These are phyloP conservation scores for Copidosoma floridanum DNA, from an alignment of 1,140 invertebrate genomes.

Conservation along the genomic window DNA sequence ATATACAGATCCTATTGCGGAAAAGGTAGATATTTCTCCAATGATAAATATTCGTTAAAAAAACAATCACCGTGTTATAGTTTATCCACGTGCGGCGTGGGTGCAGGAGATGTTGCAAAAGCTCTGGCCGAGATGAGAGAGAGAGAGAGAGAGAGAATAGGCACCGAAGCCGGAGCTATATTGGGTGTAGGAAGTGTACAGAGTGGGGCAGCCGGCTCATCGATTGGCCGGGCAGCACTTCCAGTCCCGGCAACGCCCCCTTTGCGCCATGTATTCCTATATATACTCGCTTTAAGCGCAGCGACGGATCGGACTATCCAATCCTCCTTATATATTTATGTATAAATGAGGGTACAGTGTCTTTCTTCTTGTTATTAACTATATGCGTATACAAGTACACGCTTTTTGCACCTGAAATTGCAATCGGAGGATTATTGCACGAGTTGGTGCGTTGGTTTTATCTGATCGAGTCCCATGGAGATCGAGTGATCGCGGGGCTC, in stretches of 20 bases:
- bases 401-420: conserved; percentile 34
- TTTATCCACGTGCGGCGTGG: no score
- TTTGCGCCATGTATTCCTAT: no score
- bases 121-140: no score
- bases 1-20: no score
- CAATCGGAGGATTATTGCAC: conserved; percentile 12
- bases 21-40: no score
- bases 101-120: no score
- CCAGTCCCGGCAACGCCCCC: conserved; percentile 44
- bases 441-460: not conserved
- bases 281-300: no score
- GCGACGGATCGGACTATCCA: conserved; percentile 31
- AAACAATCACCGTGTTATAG: no score
- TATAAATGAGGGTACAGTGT: no score
- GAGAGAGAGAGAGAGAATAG: not conserved
- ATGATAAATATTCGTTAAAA: no score
- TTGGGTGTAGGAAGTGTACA: conserved; percentile 28
- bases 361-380: no score
- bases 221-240: conserved; percentile 46
- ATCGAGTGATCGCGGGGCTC: not conserved
- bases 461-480: not conserved
- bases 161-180: not conserved
- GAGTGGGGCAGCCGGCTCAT: conserved; percentile 36
- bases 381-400: conserved; percentile 37
- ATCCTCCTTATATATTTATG: no score